Conservation (phyloP, 2,113 vertebrate species). For the Lota lota region DNA sequence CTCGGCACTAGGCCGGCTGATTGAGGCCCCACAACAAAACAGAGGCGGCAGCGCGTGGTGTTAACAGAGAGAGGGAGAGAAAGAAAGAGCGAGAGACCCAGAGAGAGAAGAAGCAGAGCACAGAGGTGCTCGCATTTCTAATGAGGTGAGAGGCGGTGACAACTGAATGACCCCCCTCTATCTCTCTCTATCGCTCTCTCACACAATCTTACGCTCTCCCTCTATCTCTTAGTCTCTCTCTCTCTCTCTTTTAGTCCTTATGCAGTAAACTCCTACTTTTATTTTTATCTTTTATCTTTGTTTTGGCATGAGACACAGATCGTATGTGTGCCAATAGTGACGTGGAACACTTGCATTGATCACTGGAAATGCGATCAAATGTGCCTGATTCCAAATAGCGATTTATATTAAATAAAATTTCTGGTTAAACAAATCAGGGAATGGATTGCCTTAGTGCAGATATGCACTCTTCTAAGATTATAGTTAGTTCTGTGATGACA, state of each 20-base stretch:
- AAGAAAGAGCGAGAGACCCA: background rate
- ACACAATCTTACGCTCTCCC: no score
- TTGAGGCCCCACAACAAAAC: conserved; percentile 36
- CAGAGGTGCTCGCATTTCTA: conserved; percentile 46
- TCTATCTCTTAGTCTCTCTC: background rate
- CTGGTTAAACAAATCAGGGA: no score
- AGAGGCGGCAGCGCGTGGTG: conserved; percentile 16
- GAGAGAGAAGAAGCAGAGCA: conserved; percentile 19
- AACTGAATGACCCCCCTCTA: conserved; percentile 18
- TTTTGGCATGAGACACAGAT: no score
- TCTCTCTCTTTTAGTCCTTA: background rate
- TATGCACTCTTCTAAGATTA: no score
- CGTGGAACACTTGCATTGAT: no score
- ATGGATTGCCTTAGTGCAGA: no score
- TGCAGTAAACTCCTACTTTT: background rate
- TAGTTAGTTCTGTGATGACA: no score
- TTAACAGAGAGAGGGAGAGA: conserved; percentile 4
- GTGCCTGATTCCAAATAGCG: no score
- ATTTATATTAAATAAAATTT: no score
- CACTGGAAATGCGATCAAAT: no score
- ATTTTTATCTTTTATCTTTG: background rate
- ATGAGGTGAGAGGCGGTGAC: conserved; percentile 38
- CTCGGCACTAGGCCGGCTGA: conserved; percentile 48
- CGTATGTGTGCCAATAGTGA: no score
- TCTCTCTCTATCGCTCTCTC: background rate